phyloP scores from a whole-genome alignment of 2,113 vertebrate genomes.

The Peromyscus leucopus region DNA sequence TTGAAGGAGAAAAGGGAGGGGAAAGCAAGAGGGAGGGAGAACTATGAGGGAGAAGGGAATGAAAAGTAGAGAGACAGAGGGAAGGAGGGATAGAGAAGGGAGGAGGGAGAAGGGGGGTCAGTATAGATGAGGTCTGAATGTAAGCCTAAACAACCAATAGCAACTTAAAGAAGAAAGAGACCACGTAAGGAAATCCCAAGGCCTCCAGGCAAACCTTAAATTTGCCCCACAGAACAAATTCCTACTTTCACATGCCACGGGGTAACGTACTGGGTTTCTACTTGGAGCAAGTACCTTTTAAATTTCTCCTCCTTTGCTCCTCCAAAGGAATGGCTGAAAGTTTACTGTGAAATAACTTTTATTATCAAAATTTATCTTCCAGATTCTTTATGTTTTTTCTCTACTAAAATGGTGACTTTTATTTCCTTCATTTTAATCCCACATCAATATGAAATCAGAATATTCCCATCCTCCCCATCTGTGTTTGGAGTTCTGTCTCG shows the following conservation, averaged over 20 bases:
- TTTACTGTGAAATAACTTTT: conserved; percentile 25
- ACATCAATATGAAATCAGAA: background rate
- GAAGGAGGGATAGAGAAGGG: background rate
- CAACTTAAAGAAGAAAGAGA: conserved; percentile 5
- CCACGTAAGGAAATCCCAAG: background rate
- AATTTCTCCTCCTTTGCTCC: background rate
- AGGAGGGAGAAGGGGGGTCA: too few species aligned
- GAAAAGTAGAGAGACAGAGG: background rate
- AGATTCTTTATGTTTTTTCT: background rate
- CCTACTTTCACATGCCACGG: background rate
- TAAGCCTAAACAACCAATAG: conserved; percentile 23
- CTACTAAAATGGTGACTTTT: background rate
- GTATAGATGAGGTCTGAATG: background rate
- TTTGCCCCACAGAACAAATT: background rate
- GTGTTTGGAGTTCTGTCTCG: background rate
- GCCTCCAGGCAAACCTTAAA: background rate
- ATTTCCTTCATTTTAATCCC: background rate
- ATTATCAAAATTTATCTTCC: background rate
- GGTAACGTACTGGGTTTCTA: background rate
- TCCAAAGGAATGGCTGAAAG: background rate
- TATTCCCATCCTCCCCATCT: background rate
- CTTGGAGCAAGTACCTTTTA: background rate
- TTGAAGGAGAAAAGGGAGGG: background rate
- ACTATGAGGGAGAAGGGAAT: background rate
- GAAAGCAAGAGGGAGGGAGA: background rate